Percentiles rank a stretch among this genome's conserved stretches.
Evolutionary conservation across 1,140 invertebrate species (phyloP).

Genomic region (Hyles euphorbiae): DNA sequence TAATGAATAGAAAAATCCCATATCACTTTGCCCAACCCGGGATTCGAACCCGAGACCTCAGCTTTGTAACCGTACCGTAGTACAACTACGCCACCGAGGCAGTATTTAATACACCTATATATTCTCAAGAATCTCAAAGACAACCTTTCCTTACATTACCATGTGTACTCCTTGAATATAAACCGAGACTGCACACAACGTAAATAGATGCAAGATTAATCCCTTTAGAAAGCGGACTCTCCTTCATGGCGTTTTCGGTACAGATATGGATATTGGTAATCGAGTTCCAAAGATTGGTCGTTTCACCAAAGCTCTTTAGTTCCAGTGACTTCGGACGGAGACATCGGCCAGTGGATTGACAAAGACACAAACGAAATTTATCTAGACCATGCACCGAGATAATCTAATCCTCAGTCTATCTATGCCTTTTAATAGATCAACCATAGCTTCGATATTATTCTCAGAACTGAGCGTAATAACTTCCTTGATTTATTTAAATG

Average conservation of each 20-base stretch:
- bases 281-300: constrained; percentile 56
- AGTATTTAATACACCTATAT: too few species aligned
- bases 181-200: too few species aligned
- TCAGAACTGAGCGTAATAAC: neutral
- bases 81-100: too few species aligned
- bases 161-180: too few species aligned
- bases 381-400: constrained; percentile 59
- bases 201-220: too few species aligned
- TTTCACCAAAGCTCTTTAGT: constrained; percentile 53
- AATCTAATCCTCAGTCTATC: constrained; percentile 49
- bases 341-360: constrained; percentile 32
- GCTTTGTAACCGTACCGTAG: too few species aligned
- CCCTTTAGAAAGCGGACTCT: neutral
- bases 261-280: constrained; percentile 56
- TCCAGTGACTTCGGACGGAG: constrained; percentile 25
- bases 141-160: too few species aligned
- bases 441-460: constrained; percentile 1
- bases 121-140: too few species aligned
- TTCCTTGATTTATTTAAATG: neutral
- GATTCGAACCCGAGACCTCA: too few species aligned
- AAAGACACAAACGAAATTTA: constrained; percentile 72
- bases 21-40: too few species aligned
- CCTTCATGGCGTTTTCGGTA: neutral
- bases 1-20: too few species aligned
- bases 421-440: constrained; percentile 21